Base-by-base conservation (phyloP, 2,888 invertebrate species). In the Mantis religiosa region DNA sequence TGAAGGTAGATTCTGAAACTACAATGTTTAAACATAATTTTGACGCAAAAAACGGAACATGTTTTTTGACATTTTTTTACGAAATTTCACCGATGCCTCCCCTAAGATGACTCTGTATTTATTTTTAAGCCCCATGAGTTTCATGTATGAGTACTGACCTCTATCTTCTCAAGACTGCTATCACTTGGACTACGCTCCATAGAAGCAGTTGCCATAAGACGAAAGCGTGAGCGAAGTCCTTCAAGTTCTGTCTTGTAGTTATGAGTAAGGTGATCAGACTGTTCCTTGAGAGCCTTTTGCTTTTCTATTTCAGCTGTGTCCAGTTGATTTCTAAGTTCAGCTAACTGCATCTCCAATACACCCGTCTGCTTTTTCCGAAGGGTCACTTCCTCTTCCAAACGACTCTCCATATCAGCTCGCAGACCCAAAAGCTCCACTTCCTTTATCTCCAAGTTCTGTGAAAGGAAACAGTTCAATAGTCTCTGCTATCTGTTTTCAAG, bases 161-260 rank as follows among this genome's bases (percentile, higher is more conserved):
- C 97, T 28, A 96, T 95, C 93, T 96, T 96, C 92, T 97, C 97
- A 8, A 97, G 93, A 92, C 96, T 97, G 3, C 95, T 95, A 91
- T 97, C 97, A 9, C 97, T 97, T 0, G 97, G 96, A 89, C 96
- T 97, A 82, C 96, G 94, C 91, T 97, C 96, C 95, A 96, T 96
- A 85, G 95, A 95, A 15, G 95, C 95, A 89, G 95, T 93, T 0
- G 97, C 95, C 95, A 97, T 97, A 90, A 97, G 93, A 90, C 96
- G 95, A 93, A 96, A 96, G 91, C 97, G 95, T 83, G 96, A 96
- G 83, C 96, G 94, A 90, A 98, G 94, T 9, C 96, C 96, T 91
- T 97, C 97, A 83, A 98, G 94, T 93, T 98, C 97, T 28, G 95
- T 96, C 93, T 96, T 96, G 92, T 97, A 97, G 91, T 96, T 96